Evolutionary conservation across 2,797 vertebrate species (phyloP).

Genomic region (Mycteria americana): DNA sequence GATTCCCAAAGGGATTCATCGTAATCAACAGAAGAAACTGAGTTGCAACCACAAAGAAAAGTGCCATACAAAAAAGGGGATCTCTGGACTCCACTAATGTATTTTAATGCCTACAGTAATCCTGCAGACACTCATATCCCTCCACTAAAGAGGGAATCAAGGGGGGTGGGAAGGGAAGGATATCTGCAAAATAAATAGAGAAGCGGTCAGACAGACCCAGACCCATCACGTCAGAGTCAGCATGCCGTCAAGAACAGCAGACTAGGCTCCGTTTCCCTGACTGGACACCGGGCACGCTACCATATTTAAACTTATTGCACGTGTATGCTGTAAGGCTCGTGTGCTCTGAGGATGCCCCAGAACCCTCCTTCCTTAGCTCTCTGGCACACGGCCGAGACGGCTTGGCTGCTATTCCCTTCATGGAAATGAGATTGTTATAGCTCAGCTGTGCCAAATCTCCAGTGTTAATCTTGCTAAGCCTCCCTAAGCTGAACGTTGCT

Average conservation of each 20-base stretch:
- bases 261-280: neutral
- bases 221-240: too few relatives aligned
- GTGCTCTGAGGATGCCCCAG: neutral
- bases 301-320: neutral
- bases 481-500: neutral
- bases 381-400: neutral
- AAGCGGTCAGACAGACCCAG: neutral
- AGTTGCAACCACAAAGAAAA: neutral
- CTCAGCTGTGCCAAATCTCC: neutral
- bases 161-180: neutral
- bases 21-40: neutral
- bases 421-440: neutral
- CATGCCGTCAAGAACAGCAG: neutral
- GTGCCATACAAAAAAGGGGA: neutral
- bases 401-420: neutral
- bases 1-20: neutral
- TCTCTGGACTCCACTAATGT: neutral
- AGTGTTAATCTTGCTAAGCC: neutral
- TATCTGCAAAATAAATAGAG: neutral
- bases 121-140: neutral
- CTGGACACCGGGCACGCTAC: neutral
- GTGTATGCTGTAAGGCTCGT: rapidly evolving
- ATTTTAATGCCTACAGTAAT: neutral
- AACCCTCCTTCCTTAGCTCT: neutral
- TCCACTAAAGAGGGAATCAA: neutral